A percentile compares a stretch with the other conserved stretches of the same genome.
Conservation (phyloP, 2,113 vertebrate species). For the Hippocampus abdominalis region DNA sequence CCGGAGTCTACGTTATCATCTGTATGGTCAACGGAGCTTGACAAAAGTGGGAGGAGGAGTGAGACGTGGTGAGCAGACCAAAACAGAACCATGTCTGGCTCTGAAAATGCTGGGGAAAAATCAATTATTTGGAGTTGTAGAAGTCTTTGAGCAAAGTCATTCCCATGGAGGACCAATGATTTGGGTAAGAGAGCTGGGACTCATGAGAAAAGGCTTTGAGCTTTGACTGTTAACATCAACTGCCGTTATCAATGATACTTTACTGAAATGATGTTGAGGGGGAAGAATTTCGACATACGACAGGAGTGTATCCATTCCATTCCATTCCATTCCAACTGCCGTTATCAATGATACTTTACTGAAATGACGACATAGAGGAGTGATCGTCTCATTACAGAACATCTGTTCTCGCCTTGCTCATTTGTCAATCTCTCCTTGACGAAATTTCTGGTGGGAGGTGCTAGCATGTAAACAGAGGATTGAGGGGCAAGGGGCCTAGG, state of each 20-base stretch:
- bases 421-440: too few relatives aligned
- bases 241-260: conserved; percentile 38
- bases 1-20: conserved; percentile 46
- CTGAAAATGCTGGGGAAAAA: conserved; percentile 17
- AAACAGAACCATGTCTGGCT: conserved; percentile 34
- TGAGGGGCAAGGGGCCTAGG: too few relatives aligned
- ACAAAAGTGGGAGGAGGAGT: conserved; percentile 37
- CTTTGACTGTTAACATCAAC: conserved; percentile 44
- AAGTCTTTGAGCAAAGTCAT: conserved; percentile 66
- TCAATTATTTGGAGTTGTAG: conserved; percentile 38
- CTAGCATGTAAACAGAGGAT: too few relatives aligned
- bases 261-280: conserved; percentile 4
- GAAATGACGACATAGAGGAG: neutral
- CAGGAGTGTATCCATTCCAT: too few relatives aligned
- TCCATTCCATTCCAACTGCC: too few relatives aligned
- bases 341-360: conserved; percentile 37
- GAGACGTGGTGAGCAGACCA: conserved; percentile 30
- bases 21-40: conserved; percentile 50
- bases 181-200: conserved; percentile 18
- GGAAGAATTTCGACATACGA: too few relatives aligned
- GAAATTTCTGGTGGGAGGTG: too few relatives aligned
- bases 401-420: too few relatives aligned
- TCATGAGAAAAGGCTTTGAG: conserved; percentile 31
- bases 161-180: conserved; percentile 26
- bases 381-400: too few relatives aligned